phyloP scores from a whole-genome alignment of 2,113 vertebrate species.

The Microtus pennsylvanicus region DNA sequence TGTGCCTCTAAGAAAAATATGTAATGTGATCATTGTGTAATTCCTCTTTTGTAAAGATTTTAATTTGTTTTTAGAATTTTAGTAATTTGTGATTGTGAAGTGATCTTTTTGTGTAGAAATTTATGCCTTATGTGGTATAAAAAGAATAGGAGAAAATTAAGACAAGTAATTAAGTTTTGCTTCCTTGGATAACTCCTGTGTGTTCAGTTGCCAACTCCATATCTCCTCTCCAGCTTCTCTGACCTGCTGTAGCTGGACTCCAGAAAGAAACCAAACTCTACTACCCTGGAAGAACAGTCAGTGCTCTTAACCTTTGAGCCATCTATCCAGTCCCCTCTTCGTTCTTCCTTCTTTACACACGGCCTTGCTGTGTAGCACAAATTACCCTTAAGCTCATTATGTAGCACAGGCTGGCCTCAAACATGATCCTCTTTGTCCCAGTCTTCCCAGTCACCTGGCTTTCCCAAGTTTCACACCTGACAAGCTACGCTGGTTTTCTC shows the following conservation, averaged over 20 bases:
- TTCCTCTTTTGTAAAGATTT: background rate
- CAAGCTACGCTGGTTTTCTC: slow-evolving; percentile 17
- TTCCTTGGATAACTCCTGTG: background rate
- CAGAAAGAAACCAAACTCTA: background rate
- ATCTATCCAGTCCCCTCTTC: background rate
- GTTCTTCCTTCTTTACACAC: background rate
- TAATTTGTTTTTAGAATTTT: background rate
- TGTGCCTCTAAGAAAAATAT: background rate
- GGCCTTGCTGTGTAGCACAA: background rate
- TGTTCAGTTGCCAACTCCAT: background rate
- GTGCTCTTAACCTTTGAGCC: background rate
- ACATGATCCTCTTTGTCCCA: background rate
- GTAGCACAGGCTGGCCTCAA: background rate
- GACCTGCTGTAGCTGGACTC: background rate
- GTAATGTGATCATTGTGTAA: background rate
- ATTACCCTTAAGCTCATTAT: background rate
- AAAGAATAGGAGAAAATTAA: background rate
- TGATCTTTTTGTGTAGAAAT: background rate
- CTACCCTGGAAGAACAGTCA: background rate
- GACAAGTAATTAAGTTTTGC: background rate
- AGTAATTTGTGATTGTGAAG: background rate
- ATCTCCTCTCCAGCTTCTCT: background rate
- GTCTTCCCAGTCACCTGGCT: background rate
- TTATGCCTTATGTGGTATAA: background rate
- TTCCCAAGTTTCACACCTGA: slow-evolving; percentile 19